Evolutionary conservation across 2,888 invertebrate species (phyloP).

Genomic region (Melipona bicolor): DNA sequence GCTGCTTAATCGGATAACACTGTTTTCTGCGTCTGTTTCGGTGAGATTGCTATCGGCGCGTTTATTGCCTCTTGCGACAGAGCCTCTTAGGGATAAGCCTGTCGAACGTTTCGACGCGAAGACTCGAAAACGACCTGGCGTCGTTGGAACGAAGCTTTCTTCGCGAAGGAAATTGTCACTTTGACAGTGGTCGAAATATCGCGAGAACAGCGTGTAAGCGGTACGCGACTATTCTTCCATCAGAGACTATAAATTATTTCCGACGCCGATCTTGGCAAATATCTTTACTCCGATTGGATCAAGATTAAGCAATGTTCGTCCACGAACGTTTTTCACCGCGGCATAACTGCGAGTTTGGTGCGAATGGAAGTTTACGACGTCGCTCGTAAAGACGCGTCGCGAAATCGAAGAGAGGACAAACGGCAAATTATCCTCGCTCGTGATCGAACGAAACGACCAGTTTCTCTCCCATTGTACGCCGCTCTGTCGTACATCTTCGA

Average conservation of each 20-base stretch:
- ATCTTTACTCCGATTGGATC: conserved; percentile 17
- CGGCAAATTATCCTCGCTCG: conserved; percentile 65
- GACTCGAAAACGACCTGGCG: too few species aligned
- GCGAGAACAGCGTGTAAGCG: not conserved
- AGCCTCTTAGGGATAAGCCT: not conserved
- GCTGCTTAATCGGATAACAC: conserved; percentile 51
- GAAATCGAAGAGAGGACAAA: conserved; percentile 73
- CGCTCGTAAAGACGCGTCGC: conserved; percentile 68
- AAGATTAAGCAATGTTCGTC: conserved; percentile 12
- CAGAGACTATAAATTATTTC: not conserved
- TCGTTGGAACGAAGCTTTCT: too few species aligned
- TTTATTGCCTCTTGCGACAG: conserved; percentile 17
- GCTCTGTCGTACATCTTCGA: conserved; percentile 35
- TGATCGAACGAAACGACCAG: conserved; percentile 64
- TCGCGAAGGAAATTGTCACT: too few species aligned
- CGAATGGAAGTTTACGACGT: conserved; percentile 50
- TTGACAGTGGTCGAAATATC: not conserved
- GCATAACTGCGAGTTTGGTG: conserved; percentile 12
- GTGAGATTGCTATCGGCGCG: not conserved
- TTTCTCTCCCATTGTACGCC: conserved; percentile 63
- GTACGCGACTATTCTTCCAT: not conserved
- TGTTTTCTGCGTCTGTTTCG: conserved; percentile 35
- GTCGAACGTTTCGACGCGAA: too few species aligned
- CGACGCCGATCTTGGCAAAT: not conserved
- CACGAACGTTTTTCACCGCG: not conserved